These are phyloP conservation scores for Premnoplex brunnescens DNA, from an alignment of 2,797 vertebrate genomes.

Conservation along the genomic window DNA sequence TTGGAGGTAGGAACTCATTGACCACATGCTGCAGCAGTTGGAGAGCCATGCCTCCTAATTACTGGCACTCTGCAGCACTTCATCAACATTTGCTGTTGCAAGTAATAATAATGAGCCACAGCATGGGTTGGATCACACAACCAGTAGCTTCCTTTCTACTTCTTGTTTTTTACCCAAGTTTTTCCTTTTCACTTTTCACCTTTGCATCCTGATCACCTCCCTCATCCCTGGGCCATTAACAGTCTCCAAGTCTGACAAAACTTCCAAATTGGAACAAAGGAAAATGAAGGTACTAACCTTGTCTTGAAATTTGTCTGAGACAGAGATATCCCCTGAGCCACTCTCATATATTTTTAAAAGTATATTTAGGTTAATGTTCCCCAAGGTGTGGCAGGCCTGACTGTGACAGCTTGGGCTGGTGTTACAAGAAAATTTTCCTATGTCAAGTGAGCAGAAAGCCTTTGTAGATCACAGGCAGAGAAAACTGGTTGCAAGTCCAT, in stretches of 20 bases:
- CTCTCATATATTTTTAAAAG: neutral
- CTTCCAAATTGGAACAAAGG: neutral
- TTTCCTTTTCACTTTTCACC: neutral
- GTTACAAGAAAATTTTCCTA: neutral
- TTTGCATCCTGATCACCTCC: neutral
- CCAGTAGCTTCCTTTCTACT: neutral
- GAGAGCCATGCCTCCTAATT: constrained; percentile 58
- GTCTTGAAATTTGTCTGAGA: neutral
- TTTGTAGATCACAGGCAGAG: neutral
- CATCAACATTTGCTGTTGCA: constrained; percentile 54
- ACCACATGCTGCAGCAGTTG: constrained; percentile 62
- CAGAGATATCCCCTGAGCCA: neutral
- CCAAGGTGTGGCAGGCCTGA: neutral
- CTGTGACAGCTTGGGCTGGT: neutral
- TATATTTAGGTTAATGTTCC: neutral
- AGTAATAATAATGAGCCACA: constrained; percentile 50
- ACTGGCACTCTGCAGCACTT: constrained; percentile 30
- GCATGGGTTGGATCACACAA: neutral
- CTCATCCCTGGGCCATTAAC: neutral
- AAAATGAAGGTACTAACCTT: neutral
- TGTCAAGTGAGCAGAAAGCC: neutral
- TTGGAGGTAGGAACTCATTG: constrained; percentile 59
- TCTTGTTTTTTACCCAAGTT: neutral
- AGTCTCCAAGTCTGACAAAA: neutral
- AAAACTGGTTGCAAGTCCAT: neutral